Evolutionary conservation across 2,797 vertebrate species (phyloP).

Genomic region (Amphiprion clarkii): DNA sequence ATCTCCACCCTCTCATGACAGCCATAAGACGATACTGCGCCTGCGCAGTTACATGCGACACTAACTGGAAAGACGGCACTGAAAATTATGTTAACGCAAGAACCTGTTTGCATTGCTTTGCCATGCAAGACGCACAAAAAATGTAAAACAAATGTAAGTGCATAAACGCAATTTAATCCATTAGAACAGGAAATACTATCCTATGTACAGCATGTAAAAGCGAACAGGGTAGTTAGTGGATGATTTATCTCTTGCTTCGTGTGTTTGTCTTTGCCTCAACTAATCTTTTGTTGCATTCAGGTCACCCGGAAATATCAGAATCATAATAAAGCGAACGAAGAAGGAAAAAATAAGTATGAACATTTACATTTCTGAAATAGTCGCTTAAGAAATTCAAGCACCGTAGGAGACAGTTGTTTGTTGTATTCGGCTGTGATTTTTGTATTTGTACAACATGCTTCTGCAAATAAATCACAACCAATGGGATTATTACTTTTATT

Average conservation of each 20-base stretch:
- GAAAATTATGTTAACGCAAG: neutral
- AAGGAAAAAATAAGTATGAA: neutral
- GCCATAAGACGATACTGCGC: neutral
- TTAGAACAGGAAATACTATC: too few relatives aligned
- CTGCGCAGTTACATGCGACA: neutral
- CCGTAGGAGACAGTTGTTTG: too few relatives aligned
- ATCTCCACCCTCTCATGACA: rapidly evolving
- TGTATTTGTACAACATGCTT: too few relatives aligned
- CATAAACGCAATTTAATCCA: too few relatives aligned
- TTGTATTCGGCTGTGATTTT: too few relatives aligned
- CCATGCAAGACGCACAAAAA: neutral
- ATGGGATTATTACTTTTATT: too few relatives aligned
- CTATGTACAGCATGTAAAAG: neutral
- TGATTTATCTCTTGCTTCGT: constrained; percentile 18
- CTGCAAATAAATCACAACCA: too few relatives aligned
- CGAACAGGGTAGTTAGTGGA: neutral
- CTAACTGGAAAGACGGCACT: neutral
- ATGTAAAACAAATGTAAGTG: neutral
- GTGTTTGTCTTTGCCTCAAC: neutral
- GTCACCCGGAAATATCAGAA: constrained; percentile 26
- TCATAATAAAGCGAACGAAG: neutral
- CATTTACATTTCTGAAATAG: neutral
- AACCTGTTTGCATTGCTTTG: neutral
- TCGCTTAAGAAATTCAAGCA: neutral
- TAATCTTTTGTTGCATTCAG: constrained; percentile 11